phyloP scores from a whole-genome alignment of 2,888 invertebrate species.

The Dicycla oo region DNA sequence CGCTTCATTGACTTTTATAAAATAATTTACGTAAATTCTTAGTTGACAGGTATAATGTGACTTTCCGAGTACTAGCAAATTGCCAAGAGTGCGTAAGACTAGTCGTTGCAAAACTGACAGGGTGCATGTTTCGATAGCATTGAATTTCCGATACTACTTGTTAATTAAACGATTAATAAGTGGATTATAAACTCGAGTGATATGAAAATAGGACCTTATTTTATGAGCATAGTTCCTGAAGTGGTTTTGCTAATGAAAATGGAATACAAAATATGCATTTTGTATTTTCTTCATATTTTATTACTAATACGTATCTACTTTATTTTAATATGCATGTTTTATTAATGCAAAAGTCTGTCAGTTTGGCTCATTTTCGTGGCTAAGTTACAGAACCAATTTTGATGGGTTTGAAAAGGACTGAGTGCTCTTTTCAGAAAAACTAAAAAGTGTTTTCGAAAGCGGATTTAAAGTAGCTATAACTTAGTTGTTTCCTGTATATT shows the following conservation, averaged over 20 bases:
- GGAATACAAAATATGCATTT: neutral
- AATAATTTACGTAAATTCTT: conserved; percentile 37
- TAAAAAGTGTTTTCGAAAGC: no score
- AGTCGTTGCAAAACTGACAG: conserved; percentile 48
- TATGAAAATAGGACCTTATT: conserved; percentile 8
- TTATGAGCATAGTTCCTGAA: conserved; percentile 1
- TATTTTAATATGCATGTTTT: neutral
- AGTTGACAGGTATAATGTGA: conserved; percentile 35
- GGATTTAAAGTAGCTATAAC: no score
- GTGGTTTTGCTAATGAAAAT: neutral
- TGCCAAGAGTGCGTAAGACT: conserved; percentile 42
- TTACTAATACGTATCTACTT: neutral
- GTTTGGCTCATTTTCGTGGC: no score
- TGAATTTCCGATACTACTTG: conserved; percentile 13
- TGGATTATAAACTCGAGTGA: conserved; percentile 4
- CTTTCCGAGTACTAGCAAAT: conserved; percentile 38
- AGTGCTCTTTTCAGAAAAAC: no score
- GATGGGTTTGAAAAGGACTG: no score
- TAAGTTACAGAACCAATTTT: no score
- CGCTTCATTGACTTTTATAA: conserved; percentile 18
- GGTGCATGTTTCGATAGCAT: conserved; percentile 32
- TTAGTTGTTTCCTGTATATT: no score
- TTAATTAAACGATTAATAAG: conserved; percentile 27
- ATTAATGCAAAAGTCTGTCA: no score
- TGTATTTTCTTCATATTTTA: neutral